These are phyloP conservation scores for Chelonia mydas DNA, from an alignment of 2,797 vertebrate species.

Conservation along the genomic window DNA sequence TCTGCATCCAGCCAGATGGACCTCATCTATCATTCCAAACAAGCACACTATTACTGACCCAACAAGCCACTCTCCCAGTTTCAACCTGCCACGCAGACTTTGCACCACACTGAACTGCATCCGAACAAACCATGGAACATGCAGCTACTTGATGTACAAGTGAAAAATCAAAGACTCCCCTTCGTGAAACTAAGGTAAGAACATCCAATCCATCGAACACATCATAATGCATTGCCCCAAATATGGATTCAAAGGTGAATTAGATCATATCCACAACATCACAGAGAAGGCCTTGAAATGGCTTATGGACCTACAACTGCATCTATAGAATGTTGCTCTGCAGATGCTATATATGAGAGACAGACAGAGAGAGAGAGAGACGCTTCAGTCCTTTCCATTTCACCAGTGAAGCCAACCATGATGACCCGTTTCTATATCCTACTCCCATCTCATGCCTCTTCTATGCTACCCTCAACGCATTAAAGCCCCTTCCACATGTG, in stretches of 20 bases:
- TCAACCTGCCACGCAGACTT: neutral
- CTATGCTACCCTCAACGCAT: neutral
- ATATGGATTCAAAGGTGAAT: neutral
- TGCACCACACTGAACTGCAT: neutral
- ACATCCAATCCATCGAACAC: neutral
- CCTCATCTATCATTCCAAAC: neutral
- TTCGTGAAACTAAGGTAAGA: neutral
- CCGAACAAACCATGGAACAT: neutral
- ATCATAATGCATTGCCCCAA: neutral
- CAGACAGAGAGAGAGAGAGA: neutral
- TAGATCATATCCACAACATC: neutral
- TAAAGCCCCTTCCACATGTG: neutral
- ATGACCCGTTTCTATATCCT: neutral
- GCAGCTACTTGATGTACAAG: too few relatives aligned
- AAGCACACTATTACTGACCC: neutral
- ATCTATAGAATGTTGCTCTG: neutral
- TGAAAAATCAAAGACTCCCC: too few relatives aligned
- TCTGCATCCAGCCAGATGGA: neutral
- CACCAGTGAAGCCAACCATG: constrained; percentile 23
- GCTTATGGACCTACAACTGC: neutral
- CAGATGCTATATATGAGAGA: neutral
- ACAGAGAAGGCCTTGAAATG: neutral
- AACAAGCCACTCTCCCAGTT: neutral
- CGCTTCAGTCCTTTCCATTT: neutral
- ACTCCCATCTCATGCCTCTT: neutral